Percentiles rank a stretch among this genome's conserved stretches.
These are phyloP conservation scores for Limanda limanda DNA, from an alignment of 2,113 vertebrate genomes.

Conservation along the genomic window DNA sequence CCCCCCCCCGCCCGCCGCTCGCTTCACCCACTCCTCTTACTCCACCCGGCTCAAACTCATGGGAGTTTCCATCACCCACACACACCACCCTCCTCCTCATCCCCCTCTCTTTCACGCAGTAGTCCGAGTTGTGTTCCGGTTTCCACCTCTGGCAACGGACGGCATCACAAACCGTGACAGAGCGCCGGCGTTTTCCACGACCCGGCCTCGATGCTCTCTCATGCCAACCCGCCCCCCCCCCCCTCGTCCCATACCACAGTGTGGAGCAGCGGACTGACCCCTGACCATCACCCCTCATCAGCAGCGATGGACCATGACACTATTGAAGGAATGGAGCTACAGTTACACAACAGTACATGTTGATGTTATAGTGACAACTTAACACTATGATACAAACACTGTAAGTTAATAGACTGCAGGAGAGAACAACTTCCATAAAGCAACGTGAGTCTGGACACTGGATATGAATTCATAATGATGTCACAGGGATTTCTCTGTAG, in stretches of 20 bases:
- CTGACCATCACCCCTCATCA: conserved; percentile 11
- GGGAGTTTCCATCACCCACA: conserved; percentile 67
- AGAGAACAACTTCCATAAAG: background rate
- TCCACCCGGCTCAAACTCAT: conserved; percentile 12
- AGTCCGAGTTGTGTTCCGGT: conserved; percentile 42
- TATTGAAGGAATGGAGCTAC: background rate
- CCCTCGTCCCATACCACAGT: background rate
- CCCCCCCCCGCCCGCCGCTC: background rate
- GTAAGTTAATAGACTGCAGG: background rate
- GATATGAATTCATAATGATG: background rate
- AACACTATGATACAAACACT: background rate
- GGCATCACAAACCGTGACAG: conserved; percentile 45
- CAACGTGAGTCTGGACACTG: background rate
- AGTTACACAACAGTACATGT: background rate
- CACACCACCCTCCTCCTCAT: background rate
- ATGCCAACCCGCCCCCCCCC: background rate
- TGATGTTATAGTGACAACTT: background rate
- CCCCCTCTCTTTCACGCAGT: conserved; percentile 45
- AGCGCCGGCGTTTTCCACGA: conserved; percentile 38
- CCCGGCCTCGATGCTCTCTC: conserved; percentile 12
- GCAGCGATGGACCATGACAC: conserved; percentile 6
- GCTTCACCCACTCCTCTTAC: conserved; percentile 19
- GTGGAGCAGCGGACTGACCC: conserved; percentile 38
- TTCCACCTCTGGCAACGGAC: conserved; percentile 41
- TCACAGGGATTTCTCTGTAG: background rate